Evolutionary conservation across 2,797 vertebrate species (phyloP).

Genomic region (Rhinella marina): DNA sequence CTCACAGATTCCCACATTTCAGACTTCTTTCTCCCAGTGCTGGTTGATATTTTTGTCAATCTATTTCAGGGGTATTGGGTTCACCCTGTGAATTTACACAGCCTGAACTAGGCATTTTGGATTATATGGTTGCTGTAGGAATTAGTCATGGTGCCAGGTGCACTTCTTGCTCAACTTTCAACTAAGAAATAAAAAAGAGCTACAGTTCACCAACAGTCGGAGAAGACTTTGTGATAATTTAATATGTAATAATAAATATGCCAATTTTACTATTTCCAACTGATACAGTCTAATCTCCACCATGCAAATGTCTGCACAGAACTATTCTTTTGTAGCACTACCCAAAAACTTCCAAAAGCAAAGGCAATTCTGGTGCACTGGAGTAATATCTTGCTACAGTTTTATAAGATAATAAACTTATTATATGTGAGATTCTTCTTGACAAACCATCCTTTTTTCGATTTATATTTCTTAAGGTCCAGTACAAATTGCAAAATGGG

Average conservation of each 20-base stretch:
- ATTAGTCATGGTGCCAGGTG: conserved; percentile 45
- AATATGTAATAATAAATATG: too few species aligned
- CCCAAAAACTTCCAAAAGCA: neutral
- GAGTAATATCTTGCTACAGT: neutral
- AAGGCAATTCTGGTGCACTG: neutral
- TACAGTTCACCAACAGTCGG: neutral
- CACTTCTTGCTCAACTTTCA: neutral
- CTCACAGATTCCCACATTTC: conserved; percentile 14
- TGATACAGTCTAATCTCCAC: neutral
- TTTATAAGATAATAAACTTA: neutral
- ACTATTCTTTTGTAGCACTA: neutral
- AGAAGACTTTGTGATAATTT: too few species aligned
- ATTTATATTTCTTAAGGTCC: neutral
- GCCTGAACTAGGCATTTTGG: conserved; percentile 15
- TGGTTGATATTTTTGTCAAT: neutral
- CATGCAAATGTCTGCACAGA: neutral
- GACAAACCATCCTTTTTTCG: neutral
- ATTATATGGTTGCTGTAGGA: neutral
- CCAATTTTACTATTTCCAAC: neutral
- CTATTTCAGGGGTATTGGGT: conserved; percentile 25
- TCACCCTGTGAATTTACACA: neutral
- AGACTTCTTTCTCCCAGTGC: neutral
- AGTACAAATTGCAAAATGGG: neutral
- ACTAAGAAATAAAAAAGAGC: neutral
- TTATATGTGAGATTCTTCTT: neutral